Evolutionary conservation across 2,113 vertebrate species (phyloP).

Genomic region (Diadophis punctatus): DNA sequence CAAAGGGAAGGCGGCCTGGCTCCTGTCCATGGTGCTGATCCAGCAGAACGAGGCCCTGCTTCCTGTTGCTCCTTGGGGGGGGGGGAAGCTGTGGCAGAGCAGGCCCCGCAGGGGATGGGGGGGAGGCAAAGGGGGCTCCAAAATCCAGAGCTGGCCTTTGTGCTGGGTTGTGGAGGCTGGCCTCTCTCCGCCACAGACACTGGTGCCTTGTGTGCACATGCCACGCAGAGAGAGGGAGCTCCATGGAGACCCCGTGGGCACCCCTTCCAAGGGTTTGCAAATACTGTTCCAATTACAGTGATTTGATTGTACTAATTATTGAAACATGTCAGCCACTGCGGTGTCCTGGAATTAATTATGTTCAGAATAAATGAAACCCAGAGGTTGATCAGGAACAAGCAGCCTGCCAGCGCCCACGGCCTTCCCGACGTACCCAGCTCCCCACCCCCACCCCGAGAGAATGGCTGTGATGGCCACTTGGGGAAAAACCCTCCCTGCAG

Average conservation of each 20-base stretch:
- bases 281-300: background rate
- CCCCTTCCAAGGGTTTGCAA: background rate
- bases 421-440: background rate
- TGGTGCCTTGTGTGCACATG: background rate
- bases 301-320: background rate
- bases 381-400: background rate
- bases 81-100: background rate
- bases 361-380: background rate
- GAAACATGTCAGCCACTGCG: background rate
- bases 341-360: background rate
- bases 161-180: background rate
- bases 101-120: background rate
- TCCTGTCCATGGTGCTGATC: background rate
- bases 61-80: background rate
- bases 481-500: background rate
- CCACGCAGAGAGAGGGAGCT: background rate
- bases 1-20: background rate
- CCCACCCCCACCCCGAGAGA: background rate
- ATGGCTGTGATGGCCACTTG: background rate
- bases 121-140: background rate
- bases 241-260: background rate
- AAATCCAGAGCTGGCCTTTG: background rate
- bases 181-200: background rate
- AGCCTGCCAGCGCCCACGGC: background rate
- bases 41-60: background rate